Base-by-base conservation (phyloP, 2,797 vertebrate species). In the Pterois miles region DNA sequence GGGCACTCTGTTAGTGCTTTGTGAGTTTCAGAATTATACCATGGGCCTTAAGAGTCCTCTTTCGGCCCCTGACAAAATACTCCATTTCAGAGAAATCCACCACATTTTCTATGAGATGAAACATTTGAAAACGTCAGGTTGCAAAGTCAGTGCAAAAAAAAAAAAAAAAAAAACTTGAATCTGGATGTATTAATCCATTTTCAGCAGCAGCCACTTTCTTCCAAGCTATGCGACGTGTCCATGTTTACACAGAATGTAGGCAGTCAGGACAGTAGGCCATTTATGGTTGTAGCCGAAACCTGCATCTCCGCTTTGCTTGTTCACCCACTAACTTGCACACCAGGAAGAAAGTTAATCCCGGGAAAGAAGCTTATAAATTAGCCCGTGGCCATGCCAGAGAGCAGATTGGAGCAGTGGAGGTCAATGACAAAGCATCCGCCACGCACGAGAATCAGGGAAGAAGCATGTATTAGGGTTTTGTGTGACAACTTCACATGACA, bases 311-410 rank as follows among this genome's bases (percentile, higher is more conserved):
- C 82, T 75, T 85, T 86, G 80, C 76, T 77, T 76, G 77, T 85
- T 74, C 36, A 46, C 85, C 89, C 78, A 80, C 76, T 71, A 67
- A 86, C 78, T 80, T 85, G 90, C 86, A 90, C 90, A 93, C 85
- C 85, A 87, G 88, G 88, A 93, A 91, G 88, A 92, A 93, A 92
- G 92, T 90, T 95, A 94, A 95, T 95, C 95, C 92, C 2, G 40
- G 68, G 69, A 95, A 95, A 96, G 94, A 88, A 91, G 95, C 92
- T 96, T 96, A 95, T 87, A 91, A 94, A 94, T 94, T 95, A 95
- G 93, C 90, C 76, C 50, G 25, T 25, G 74, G 83, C 82, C 85
- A 87, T 84, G 80, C 78, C 80, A 92, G 84, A 90, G 90, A 93
- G 86, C 88, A 91, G 84, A 90, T 90, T 88, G 84, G 80, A 78